Evolutionary conservation across 2,797 vertebrate genomes (phyloP), one percentile per base, ranked within the genome.

Genomic region (Leuciscus waleckii): DNA sequence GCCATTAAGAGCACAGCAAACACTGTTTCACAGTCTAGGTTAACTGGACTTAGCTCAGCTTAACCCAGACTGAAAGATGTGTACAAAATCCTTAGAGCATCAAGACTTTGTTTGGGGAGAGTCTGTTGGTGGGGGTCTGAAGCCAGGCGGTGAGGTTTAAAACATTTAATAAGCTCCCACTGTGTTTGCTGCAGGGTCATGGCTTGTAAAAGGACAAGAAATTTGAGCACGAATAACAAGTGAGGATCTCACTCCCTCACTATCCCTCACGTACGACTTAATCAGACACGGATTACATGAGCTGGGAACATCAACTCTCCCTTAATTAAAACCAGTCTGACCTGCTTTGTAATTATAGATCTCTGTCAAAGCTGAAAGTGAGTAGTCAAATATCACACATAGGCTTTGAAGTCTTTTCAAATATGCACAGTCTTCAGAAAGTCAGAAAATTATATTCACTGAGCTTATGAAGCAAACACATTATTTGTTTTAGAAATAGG

Each of bases 291-390:
- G 84, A 88, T 87, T 90, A 85, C 84, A 85, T 46, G 43, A 73
- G 81, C 69, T 41, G 41, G 58, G 54, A 80, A 79, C 70, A 85
- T 83, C 74, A 75, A 74, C 83, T 86, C 67, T 75, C 29, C 46
- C 58, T 82, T 79, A 84, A 87, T 89, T 90, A 85, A 89, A 86
- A 85, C 68, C 83, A 79, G 58, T 68, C 84, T 82, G 78, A 82
- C 84, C 87, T 69, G 58, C 82, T 88, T 73, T 63, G 73, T 88
- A 87, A 89, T 81, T 83, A 85, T 70, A 70, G 37, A 78, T 87
- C 29, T 81, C 54, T 65, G 73, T 80, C 67, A 83, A 80, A 68
- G 65, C 71, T 26, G 51, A 49, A 83, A 85, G 78, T 76, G 39
- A 76, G 73, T 46, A 79, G 58, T 78, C 65, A 58, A 83, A 86